Base-by-base conservation (phyloP, 2,113 vertebrate genomes). In the Atractosteus spatula region DNA sequence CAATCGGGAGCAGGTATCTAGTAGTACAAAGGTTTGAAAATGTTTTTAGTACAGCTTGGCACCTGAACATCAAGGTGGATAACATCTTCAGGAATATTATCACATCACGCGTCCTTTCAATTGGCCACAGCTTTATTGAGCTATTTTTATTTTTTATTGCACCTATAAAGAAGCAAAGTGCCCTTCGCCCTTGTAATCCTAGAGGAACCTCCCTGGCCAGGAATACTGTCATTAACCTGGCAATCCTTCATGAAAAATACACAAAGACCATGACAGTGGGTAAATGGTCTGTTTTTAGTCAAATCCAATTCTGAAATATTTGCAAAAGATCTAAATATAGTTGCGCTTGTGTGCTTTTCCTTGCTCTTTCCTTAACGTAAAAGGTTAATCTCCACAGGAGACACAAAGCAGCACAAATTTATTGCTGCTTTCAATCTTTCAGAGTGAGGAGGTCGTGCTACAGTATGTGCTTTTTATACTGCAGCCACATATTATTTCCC, bases 1-100 rank as follows among this genome's bases (percentile, higher is more conserved):
- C 69, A 61, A 61, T 55, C 56, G 69, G 43, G 13, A 13, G 14
- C 16, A 68, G 66, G 29, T 55, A 55, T 17, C 10, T 6, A 3
- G 13, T 14, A 10, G 69, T 70, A 42, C 69, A 70, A 70, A 70
- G 69, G 69, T 59, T 4, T 13, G 4, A 3, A 14, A 16, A 42
- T 13, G 13, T 55, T 59, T 59, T 13, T 13, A 59, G 62, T 12
- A 43, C 62, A n/a, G 41, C 29, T 41, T 71, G 64, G 59, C 44
- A 55, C 11, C 14, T 12, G 8, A 11, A n/a, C 11, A 29, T 29
- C 29, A 41, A 14, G 29, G 10, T 2, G 55, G 11, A 55, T 55
- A 55, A 61, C 29, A 11, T 70, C 56, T 11, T 8, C 29, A 59
- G 5, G 12, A 70, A 41, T 29, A 70, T 59, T 70, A 70, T 45